Evolutionary conservation across 37 sponge, comb jelly and placozoan species (phyloP).

Genomic region (Halisarca cf. caerulea): DNA sequence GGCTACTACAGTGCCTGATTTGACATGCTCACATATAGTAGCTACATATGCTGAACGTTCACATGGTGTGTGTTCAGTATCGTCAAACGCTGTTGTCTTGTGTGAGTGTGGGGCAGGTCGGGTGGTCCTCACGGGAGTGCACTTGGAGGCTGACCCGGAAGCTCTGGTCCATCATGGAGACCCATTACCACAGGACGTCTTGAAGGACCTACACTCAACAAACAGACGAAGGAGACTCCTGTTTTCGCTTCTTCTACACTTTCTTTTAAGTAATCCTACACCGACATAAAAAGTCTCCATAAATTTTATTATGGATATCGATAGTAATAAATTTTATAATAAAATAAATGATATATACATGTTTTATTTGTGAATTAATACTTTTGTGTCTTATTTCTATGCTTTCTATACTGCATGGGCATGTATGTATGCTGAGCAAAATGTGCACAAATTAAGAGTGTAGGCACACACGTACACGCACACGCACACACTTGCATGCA

Average conservation of each 20-base stretch:
- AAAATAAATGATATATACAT: too few species aligned
- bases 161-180: neutral
- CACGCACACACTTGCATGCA: too few species aligned
- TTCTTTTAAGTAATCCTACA: too few species aligned
- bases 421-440: too few species aligned
- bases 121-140: conserved; percentile 74
- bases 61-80: neutral
- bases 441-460: too few species aligned
- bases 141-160: conserved; percentile 60
- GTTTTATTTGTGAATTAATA: too few species aligned
- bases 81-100: conserved; percentile 42
- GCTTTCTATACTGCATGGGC: too few species aligned
- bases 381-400: too few species aligned
- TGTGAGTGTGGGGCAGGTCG: conserved; percentile 47
- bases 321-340: too few species aligned
- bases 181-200: neutral
- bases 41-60: conserved; percentile 3
- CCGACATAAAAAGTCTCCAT: too few species aligned
- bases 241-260: neutral
- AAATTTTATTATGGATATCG: too few species aligned
- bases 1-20: neutral
- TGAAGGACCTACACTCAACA: neutral
- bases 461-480: too few species aligned
- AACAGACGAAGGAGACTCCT: neutral
- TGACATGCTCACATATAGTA: neutral